phyloP scores from a whole-genome alignment of 2,888 invertebrate genomes.

The Scaptomyza parva region DNA sequence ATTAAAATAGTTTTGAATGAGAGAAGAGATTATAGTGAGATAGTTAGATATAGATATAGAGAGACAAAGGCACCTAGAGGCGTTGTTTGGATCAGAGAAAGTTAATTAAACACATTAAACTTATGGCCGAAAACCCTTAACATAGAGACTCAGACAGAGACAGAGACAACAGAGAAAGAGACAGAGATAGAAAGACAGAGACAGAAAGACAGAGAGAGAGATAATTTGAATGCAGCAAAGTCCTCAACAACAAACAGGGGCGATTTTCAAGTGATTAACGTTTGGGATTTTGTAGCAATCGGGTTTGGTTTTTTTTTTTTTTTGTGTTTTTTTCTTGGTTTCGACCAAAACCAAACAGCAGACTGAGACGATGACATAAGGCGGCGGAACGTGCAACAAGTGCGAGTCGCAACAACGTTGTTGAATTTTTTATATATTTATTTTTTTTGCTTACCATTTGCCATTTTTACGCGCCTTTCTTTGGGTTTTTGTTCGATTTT shows the following conservation, averaged over 20 bases:
- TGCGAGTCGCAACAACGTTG: conserved; percentile 7
- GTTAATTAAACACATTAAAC: conserved; percentile 53
- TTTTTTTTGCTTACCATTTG: conserved; percentile 13
- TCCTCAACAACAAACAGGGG: background rate
- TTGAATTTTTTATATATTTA: background rate
- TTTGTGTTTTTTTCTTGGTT: no score
- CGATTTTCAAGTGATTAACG: conserved; percentile 38
- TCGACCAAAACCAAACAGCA: no score
- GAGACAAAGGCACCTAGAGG: conserved; percentile 13
- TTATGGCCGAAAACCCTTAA: conserved; percentile 8
- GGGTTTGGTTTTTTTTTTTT: conserved; percentile 8
- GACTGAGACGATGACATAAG: conserved; percentile 15
- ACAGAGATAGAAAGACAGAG: no score
- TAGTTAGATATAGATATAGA: conserved; percentile 33
- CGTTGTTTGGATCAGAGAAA: conserved; percentile 50
- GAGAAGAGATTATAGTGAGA: no score
- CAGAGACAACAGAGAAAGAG: no score
- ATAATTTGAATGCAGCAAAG: background rate
- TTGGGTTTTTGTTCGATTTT: conserved; percentile 20
- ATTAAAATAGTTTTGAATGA: conserved; percentile 8
- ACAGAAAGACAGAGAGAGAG: no score
- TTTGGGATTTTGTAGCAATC: conserved; percentile 3
- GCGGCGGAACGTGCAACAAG: conserved; percentile 22
- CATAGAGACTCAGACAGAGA: no score
- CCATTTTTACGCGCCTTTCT: conserved; percentile 20